Evolutionary conservation across 2,888 invertebrate genomes (phyloP), one percentile per base, ranked within the genome.

Genomic region (Netelia fuscicornis): DNA sequence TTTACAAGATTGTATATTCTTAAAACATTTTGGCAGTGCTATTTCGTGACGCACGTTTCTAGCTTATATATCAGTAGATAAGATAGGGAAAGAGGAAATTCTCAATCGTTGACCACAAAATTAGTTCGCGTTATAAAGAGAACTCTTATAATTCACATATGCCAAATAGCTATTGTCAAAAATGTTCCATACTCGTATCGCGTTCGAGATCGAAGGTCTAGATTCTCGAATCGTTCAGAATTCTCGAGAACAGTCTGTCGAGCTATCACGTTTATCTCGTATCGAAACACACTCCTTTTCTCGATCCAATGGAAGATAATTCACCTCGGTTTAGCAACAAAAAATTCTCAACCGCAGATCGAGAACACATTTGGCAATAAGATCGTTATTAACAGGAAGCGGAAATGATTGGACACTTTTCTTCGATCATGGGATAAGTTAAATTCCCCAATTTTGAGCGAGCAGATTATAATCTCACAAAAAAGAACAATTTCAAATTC

Each of bases 151-250:
- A 13, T 68, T 25, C 1, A 25, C 52, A 68, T 30, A 54, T 54
- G 68, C 25, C 52, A 25, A 68, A 3, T n/a, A 13, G 48, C 42
- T n/a, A 65, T 42, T 6, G 5, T 13, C 13, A 3, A 13, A 48
- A 13, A 48, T 13, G 11, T 6, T 2, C 11, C 48, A 48, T 48
- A 10, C 10, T 65, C 42, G 20, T 65, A 11, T 64, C 64, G 64
- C 6, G 56, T 23, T 11, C 52, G n/a, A 44, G 64, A 71, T 71
- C 71, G 68, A 83, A 83, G 83, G 75, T 84, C 67, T 54, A 54
- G 13, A 70, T 48, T 72, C 48, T 68, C n/a, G 42, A 23, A 25
- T 17, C 25, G 25, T 3, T 25, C 1, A 6, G 37, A 23, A 10
- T 30, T 30, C 20, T 30, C 48, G 1, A 48, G 13, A 25, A 68